Conservation (phyloP, 2,797 vertebrate genomes). For the Meriones psammophilus region DNA sequence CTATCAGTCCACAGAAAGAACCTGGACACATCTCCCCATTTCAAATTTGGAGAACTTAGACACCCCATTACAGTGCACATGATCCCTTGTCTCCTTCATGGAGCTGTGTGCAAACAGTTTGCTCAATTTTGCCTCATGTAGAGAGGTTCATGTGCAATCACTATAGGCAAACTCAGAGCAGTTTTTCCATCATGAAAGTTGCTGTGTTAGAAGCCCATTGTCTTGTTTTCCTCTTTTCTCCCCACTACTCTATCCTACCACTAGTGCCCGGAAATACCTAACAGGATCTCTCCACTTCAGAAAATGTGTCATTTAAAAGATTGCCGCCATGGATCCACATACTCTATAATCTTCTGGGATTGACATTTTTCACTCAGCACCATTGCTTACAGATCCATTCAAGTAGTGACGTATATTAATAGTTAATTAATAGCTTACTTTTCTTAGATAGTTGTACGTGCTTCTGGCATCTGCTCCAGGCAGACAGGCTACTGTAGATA, state of each 20-base stretch:
- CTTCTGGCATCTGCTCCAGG: neutral
- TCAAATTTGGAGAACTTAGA: neutral
- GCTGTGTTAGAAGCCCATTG: neutral
- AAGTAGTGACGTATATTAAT: neutral
- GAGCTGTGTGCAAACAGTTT: neutral
- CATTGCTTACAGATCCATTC: neutral
- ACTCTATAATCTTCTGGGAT: neutral
- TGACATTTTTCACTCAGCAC: neutral
- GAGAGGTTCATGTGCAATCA: neutral
- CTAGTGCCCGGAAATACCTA: neutral
- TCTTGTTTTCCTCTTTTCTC: neutral
- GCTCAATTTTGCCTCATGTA: neutral
- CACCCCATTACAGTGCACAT: neutral
- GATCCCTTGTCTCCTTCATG: neutral
- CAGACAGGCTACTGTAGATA: neutral
- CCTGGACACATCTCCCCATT: neutral
- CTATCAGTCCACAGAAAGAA: neutral
- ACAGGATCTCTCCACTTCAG: neutral
- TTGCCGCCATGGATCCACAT: neutral
- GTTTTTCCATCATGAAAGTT: neutral
- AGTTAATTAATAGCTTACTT: neutral
- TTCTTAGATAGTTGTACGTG: neutral
- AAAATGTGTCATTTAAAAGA: conserved; percentile 1
- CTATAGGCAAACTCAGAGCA: neutral
- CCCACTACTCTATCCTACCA: neutral